These are phyloP conservation scores for Hybos culiciformis DNA, from an alignment of 2,888 invertebrate genomes.

Conservation along the genomic window DNA sequence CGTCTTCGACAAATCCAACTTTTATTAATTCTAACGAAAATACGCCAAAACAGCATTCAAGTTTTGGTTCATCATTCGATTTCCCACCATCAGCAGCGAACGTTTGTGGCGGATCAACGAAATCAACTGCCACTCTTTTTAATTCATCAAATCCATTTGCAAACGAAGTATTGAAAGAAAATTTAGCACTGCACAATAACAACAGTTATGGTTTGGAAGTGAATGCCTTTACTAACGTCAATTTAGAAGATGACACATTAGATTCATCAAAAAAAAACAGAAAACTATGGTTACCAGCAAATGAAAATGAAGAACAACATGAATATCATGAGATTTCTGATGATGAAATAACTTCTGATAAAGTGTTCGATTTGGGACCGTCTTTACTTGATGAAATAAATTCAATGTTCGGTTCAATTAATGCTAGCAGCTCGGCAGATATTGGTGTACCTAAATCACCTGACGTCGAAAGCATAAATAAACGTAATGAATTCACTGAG, in stretches of 20 bases:
- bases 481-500: conserved; percentile 55
- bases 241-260: conserved; percentile 17
- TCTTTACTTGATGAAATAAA: conserved; percentile 84
- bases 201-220: conserved; percentile 30
- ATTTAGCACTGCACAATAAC: conserved; percentile 25
- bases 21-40: conserved; percentile 34
- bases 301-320: conserved; percentile 39
- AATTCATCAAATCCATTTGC: conserved; percentile 32
- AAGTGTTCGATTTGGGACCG: conserved; percentile 63
- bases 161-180: conserved; percentile 7
- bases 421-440: conserved; percentile 22
- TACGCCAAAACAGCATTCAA: conserved; percentile 29
- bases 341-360: conserved; percentile 44
- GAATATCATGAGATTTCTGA: conserved; percentile 77
- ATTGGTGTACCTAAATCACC: conserved; percentile 14
- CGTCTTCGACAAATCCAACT: conserved; percentile 31
- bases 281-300: conserved; percentile 15
- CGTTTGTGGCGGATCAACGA: conserved; percentile 6
- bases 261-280: not conserved
- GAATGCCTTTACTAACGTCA: conserved; percentile 22
- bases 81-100: conserved; percentile 20
- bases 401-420: conserved; percentile 62
- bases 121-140: conserved; percentile 13
- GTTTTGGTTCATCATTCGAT: conserved; percentile 30
- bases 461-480: conserved; percentile 44